Conservation (phyloP, 2,797 vertebrate genomes). For the Rhinoraja longicauda region DNA sequence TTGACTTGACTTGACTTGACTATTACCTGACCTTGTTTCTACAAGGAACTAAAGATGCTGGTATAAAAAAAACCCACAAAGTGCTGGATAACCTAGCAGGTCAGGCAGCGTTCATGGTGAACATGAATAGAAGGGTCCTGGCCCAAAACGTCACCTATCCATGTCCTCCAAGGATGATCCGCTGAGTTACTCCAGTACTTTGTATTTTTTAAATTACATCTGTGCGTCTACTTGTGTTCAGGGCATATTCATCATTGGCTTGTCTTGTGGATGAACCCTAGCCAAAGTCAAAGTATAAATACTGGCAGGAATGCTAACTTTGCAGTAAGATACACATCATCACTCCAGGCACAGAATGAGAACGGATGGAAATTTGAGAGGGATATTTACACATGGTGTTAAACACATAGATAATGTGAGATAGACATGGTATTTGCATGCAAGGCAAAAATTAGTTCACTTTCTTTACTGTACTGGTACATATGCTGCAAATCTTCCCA, state of each 20-base stretch:
- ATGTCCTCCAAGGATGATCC: no score
- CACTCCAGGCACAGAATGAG: constrained; percentile 47
- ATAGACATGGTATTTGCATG: constrained; percentile 60
- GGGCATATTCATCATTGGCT: not conserved
- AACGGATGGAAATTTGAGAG: constrained; percentile 59
- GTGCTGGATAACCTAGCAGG: no score
- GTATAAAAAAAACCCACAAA: no score
- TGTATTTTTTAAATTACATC: not conserved
- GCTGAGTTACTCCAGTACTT: no score
- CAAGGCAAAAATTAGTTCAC: constrained; percentile 59
- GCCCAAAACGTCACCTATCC: no score
- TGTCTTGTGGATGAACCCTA: not conserved
- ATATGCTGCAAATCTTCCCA: constrained; percentile 36
- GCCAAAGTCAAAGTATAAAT: constrained; percentile 39
- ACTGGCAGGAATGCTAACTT: constrained; percentile 31
- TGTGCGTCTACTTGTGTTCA: not conserved
- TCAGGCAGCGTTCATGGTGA: no score
- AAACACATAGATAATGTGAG: constrained; percentile 56
- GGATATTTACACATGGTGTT: constrained; percentile 44
- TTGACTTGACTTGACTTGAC: no score
- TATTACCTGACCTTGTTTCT: no score
- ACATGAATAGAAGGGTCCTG: no score
- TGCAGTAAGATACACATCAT: constrained; percentile 44
- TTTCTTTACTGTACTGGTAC: constrained; percentile 56
- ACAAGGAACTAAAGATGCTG: no score